Conservation (phyloP, 2,113 vertebrate genomes). For the Halcyon malimbica region DNA sequence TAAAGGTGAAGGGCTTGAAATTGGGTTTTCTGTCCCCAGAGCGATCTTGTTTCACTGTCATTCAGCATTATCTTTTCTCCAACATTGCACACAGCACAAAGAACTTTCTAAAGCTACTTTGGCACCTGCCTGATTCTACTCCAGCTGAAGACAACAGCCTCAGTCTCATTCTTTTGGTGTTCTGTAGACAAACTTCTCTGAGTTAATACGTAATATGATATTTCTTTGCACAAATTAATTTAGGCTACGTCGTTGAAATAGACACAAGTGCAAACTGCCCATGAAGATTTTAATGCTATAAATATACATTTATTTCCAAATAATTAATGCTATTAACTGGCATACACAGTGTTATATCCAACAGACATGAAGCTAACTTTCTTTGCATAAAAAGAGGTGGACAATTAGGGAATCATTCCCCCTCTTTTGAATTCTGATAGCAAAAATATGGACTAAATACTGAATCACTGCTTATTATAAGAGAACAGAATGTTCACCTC, state of each 20-base stretch:
- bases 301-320: background rate
- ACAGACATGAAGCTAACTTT: background rate
- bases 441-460: background rate
- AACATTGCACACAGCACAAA: background rate
- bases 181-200: background rate
- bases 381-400: background rate
- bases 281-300: background rate
- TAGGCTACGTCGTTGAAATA: background rate
- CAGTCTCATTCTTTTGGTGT: background rate
- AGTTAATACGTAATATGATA: background rate
- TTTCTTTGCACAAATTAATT: background rate
- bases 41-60: constrained; percentile 36
- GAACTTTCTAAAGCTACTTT: constrained; percentile 1
- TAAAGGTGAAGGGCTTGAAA: constrained; percentile 22
- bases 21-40: background rate
- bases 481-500: background rate
- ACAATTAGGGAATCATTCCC: background rate
- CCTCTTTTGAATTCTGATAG: background rate
- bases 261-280: background rate
- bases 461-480: background rate
- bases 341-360: background rate
- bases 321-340: background rate
- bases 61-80: constrained; percentile 42
- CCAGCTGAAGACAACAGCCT: background rate
- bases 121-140: background rate